Evolutionary conservation across 2,888 invertebrate species (phyloP).

Genomic region (Himalopsyche anomala): DNA sequence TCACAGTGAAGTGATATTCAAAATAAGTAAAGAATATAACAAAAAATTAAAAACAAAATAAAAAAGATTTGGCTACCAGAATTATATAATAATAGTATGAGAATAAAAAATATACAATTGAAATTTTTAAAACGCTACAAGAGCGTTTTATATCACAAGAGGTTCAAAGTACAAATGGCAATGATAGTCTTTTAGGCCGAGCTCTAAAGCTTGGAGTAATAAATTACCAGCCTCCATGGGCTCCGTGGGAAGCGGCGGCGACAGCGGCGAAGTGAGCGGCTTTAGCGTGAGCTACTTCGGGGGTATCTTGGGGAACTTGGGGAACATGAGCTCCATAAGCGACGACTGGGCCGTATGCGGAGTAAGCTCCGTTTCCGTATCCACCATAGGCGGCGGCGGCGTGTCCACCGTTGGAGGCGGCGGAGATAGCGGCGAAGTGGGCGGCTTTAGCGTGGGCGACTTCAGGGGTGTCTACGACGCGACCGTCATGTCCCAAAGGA

Average conservation of each 20-base stretch:
- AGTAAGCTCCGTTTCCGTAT: slow-evolving; percentile 11
- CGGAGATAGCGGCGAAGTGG: slow-evolving; percentile 77
- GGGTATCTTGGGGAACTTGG: slow-evolving; percentile 69
- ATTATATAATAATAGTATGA: neutral
- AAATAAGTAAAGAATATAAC: neutral
- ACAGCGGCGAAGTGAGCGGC: slow-evolving; percentile 75
- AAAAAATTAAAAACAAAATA: neutral
- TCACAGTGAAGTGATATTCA: neutral
- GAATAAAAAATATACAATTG: slow-evolving; percentile 6
- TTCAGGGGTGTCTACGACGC: slow-evolving; percentile 79
- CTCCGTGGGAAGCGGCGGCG: slow-evolving; percentile 21
- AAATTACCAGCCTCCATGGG: slow-evolving; percentile 8
- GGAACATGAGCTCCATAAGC: slow-evolving; percentile 35
- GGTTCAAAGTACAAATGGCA: slow-evolving; percentile 2
- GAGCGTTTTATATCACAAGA: neutral
- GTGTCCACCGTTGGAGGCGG: slow-evolving; percentile 78
- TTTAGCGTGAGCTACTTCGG: slow-evolving; percentile 80
- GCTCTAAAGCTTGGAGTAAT: slow-evolving; percentile 1
- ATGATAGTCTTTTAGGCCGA: neutral
- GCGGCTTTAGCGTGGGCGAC: slow-evolving; percentile 78
- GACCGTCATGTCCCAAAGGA: slow-evolving; percentile 50
- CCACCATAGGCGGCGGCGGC: slow-evolving; percentile 68
- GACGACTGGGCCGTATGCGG: neutral
- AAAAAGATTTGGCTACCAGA: neutral
- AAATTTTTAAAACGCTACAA: neutral